Percentiles rank a stretch among this genome's conserved stretches.
These are phyloP conservation scores for Epirrhoe tristata DNA, from an alignment of 2,888 invertebrate genomes.

Conservation along the genomic window DNA sequence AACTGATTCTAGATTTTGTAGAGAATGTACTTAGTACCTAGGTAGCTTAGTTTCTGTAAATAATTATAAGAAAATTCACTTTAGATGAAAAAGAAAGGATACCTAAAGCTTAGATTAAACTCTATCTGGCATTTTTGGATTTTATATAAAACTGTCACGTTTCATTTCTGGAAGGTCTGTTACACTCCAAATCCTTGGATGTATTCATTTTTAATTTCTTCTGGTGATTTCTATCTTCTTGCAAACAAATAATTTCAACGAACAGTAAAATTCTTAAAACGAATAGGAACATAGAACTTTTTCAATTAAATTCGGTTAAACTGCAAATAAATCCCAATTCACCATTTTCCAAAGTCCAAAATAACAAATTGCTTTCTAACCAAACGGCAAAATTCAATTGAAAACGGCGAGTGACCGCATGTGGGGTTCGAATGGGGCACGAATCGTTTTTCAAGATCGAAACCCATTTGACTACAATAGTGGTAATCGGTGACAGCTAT, in stretches of 20 bases:
- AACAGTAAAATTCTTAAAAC: background rate
- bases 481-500: slow-evolving; percentile 62
- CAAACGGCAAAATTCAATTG: slow-evolving; percentile 51
- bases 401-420: slow-evolving; percentile 51
- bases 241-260: background rate
- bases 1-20: no score
- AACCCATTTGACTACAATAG: slow-evolving; percentile 68
- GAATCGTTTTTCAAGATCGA: slow-evolving; percentile 72
- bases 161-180: background rate
- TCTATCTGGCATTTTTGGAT: no score
- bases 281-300: slow-evolving; percentile 1
- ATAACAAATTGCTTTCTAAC: slow-evolving; percentile 41
- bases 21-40: no score
- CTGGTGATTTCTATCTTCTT: background rate
- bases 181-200: background rate
- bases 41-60: no score
- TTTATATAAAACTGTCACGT: no score
- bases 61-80: no score
- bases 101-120: no score
- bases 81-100: no score
- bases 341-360: slow-evolving; percentile 23
- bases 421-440: slow-evolving; percentile 53
- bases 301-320: slow-evolving; percentile 7
- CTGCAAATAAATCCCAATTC: slow-evolving; percentile 16
- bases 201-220: background rate